phyloP scores from a whole-genome alignment of 1,140 invertebrate genomes.

The Psilanteris sp. region DNA sequence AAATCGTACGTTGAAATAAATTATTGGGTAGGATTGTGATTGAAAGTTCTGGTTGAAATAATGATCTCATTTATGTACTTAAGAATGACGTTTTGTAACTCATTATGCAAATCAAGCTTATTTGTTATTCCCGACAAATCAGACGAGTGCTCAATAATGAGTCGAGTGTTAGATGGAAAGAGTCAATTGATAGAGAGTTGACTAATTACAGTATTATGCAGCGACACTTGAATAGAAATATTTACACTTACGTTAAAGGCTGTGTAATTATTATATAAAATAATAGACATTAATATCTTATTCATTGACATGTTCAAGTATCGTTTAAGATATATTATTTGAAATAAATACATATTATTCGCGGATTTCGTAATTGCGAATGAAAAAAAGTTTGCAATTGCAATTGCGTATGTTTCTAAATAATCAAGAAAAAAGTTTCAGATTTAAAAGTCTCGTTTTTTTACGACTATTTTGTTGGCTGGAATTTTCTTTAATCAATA shows the following conservation, averaged over 20 bases:
- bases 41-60: conserved; percentile 23
- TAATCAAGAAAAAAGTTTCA: too few species aligned
- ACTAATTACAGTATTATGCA: conserved; percentile 25
- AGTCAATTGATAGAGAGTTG: conserved; percentile 10
- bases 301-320: background rate
- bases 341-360: too few species aligned
- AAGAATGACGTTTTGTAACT: conserved; percentile 28
- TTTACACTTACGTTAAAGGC: conserved; percentile 1
- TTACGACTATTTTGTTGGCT: too few species aligned
- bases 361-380: too few species aligned
- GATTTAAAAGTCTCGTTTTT: too few species aligned
- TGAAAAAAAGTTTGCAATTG: too few species aligned
- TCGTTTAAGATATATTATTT: too few species aligned
- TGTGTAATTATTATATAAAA: conserved; percentile 34
- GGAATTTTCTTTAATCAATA: too few species aligned
- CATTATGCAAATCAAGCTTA: conserved; percentile 46
- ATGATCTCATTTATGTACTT: conserved; percentile 31
- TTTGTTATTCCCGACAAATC: conserved; percentile 26
- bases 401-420: too few species aligned
- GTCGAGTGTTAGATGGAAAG: conserved; percentile 3
- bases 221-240: conserved; percentile 14
- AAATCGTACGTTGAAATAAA: background rate
- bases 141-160: conserved; percentile 32
- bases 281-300: conserved; percentile 29
- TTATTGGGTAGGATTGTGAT: conserved; percentile 11